Evolutionary conservation across 2,797 vertebrate genomes (phyloP), one percentile per base, ranked within the genome.

Genomic region (Anguilla pacifica): DNA sequence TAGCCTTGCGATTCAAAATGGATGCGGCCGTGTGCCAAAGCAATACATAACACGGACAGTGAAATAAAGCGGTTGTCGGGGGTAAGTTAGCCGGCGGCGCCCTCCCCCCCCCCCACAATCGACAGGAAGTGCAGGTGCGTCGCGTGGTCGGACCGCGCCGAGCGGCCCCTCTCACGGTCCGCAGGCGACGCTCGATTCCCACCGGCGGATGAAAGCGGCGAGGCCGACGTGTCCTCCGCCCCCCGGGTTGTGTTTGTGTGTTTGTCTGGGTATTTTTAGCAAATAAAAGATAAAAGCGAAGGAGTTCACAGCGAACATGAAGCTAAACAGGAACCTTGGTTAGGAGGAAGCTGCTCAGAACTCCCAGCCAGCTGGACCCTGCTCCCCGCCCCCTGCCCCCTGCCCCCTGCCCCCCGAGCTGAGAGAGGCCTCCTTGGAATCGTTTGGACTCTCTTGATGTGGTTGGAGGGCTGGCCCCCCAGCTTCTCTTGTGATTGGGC

Each of bases 291-390:
- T 83, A 89, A 91, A 87, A 86, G 35, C 70, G 6, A 86, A 59
- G 85, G 67, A 88, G n/a, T 86, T 49, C 87, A 46, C 70, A 22
- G n/a, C 85, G 46, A 86, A 88, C 57, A 85, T 15, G 15, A 70
- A 55, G 88, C 86, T 93, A 95, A 96, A 95, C 93, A 94, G 92
- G 93, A 95, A 91, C 90, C 77, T 74, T 84, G 86, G 90, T 53
- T 83, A 70, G 91, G 88, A 87, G 91, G 86, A 88, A 89, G 84
- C 89, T 90, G 89, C 89, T 93, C 90, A 91, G 91, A 94, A 93
- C 91, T 93, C 85, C 59, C 67, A 25, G 77, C 39, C 81, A 72
- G 86, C 91, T 93, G 89, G 35, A 35, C 35, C 35, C 35, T 87
- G 2, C 46, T 51, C 28, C 59, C 70, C 64, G 7, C 39, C 15